These are phyloP conservation scores for Tachysurus vachellii DNA, from an alignment of 2,113 vertebrate genomes.

Conservation along the genomic window DNA sequence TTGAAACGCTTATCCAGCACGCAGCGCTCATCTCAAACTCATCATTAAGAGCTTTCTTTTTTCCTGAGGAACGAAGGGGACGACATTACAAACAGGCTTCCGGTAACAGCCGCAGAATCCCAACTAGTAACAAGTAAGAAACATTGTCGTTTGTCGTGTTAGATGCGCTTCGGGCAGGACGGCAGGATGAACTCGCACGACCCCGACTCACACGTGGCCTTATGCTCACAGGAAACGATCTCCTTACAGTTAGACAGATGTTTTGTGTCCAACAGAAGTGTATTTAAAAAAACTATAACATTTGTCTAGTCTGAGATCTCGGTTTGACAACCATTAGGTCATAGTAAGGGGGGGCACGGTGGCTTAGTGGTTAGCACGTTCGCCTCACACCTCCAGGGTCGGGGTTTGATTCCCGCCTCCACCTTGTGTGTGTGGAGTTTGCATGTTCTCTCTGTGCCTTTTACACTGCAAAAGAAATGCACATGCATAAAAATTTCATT, in stretches of 20 bases:
- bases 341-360: no score
- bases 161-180: background rate
- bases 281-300: background rate
- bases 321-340: no score
- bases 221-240: background rate
- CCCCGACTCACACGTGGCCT: background rate
- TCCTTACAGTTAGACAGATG: background rate
- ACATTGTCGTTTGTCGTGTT: background rate
- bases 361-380: no score
- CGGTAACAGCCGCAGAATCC: background rate
- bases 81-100: slow-evolving; percentile 11
- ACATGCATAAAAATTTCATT: no score
- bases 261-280: no score
- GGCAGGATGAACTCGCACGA: background rate
- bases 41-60: slow-evolving; percentile 58
- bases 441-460: no score
- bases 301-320: background rate
- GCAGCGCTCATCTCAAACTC: slow-evolving; percentile 53
- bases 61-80: slow-evolving; percentile 23
- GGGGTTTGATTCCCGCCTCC: no score
- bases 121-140: slow-evolving; percentile 1
- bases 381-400: no score
- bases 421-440: no score
- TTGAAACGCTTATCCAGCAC: slow-evolving; percentile 58
- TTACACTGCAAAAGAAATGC: background rate